Percentiles rank a stretch among this genome's conserved stretches.
Evolutionary conservation across 35 echinoderm and acorn worm species (phyloP).

Genomic region (Anneissia japonica): DNA sequence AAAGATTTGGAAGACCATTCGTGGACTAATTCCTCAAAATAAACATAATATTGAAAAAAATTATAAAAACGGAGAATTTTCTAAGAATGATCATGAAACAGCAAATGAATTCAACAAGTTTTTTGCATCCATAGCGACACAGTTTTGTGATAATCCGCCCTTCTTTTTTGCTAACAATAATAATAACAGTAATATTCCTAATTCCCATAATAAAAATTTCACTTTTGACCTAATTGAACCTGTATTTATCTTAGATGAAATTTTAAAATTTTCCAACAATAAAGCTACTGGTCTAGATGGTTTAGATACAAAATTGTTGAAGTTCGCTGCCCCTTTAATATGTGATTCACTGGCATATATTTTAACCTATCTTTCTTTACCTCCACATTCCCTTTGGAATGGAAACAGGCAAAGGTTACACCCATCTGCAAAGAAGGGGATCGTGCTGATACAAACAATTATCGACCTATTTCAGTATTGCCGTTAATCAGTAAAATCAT

Average conservation of each 20-base stretch:
- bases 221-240: too few relatives aligned
- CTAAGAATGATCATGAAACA: too few relatives aligned
- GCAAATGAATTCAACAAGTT: too few relatives aligned
- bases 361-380: conserved; percentile 14
- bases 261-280: background rate
- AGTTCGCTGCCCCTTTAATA: conserved; percentile 5
- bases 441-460: background rate
- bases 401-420: conserved; percentile 29
- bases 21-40: too few relatives aligned
- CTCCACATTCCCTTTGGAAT: conserved; percentile 5
- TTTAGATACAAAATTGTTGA: conserved; percentile 6
- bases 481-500: conserved; percentile 8
- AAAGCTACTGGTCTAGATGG: conserved; percentile 13
- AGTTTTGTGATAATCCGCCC: too few relatives aligned
- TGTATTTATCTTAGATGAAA: background rate
- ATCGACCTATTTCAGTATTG: conserved; percentile 16
- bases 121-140: too few relatives aligned
- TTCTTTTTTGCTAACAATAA: too few relatives aligned
- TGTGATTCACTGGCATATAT: conserved; percentile 14
- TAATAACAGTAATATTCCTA: too few relatives aligned
- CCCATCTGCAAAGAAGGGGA: conserved; percentile 17
- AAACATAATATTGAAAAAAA: too few relatives aligned
- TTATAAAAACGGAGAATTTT: too few relatives aligned
- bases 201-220: too few relatives aligned
- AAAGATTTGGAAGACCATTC: too few relatives aligned